Conservation (phyloP, 2,888 invertebrate species). For the Ectemnius cavifrons region DNA sequence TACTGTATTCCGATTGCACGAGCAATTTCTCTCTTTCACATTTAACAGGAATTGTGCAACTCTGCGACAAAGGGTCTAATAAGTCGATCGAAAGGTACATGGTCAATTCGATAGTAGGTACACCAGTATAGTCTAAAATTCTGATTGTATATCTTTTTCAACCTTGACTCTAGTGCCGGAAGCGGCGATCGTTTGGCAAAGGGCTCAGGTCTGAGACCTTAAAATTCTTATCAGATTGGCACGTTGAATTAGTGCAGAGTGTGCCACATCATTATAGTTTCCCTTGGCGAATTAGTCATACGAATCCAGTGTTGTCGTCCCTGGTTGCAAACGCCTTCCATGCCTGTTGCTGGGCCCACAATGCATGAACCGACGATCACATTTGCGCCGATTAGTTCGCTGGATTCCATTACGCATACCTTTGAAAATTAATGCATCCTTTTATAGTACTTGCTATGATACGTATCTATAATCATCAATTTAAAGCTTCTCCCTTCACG, state of each 20-base stretch:
- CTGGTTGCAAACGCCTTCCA: slow-evolving; percentile 80
- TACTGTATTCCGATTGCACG: too few relatives aligned
- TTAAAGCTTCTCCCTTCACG: too few relatives aligned
- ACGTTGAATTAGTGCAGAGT: slow-evolving; percentile 79
- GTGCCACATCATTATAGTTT: slow-evolving; percentile 95
- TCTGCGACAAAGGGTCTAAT: too few relatives aligned
- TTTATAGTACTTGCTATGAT: neutral
- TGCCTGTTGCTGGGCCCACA: slow-evolving; percentile 81
- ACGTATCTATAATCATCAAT: too few relatives aligned
- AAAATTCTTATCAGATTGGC: neutral
- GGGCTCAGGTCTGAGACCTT: neutral
- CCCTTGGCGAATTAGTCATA: slow-evolving; percentile 91
- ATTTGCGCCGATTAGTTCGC: slow-evolving; percentile 82
- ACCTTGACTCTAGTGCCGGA: neutral
- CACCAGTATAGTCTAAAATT: neutral
- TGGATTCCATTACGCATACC: slow-evolving; percentile 82
- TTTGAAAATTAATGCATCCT: slow-evolving; percentile 55
- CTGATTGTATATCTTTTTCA: neutral
- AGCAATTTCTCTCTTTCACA: too few relatives aligned
- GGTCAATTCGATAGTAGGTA: neutral
- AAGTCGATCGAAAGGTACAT: too few relatives aligned
- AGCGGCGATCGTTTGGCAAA: neutral
- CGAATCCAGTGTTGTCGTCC: slow-evolving; percentile 93
- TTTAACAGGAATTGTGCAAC: too few relatives aligned
- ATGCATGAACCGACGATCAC: slow-evolving; percentile 85